A percentile compares a stretch with the other conserved stretches of the same genome.
Evolutionary conservation across 2,888 invertebrate species (phyloP).

Genomic region (Idaea biselata): DNA sequence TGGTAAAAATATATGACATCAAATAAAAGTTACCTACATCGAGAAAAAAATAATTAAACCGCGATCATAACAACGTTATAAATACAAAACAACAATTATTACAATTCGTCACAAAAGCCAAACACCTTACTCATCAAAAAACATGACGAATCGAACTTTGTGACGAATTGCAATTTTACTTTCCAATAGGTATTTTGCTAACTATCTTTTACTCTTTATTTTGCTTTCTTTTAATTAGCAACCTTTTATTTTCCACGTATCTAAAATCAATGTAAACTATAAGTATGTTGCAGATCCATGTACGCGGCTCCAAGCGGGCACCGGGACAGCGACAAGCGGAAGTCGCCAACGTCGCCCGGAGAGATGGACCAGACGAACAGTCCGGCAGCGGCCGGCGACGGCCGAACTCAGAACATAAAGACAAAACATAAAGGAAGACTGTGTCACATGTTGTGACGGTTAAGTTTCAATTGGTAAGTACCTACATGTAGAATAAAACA

Average conservation of each 20-base stretch:
- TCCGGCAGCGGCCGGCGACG: slow-evolving; percentile 26
- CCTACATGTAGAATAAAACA: background rate
- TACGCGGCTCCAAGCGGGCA: slow-evolving; percentile 67
- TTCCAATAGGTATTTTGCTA: no score
- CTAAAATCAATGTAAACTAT: slow-evolving; percentile 57
- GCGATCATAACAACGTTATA: no score
- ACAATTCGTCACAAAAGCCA: no score
- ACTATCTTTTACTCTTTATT: background rate
- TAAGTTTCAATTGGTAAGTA: slow-evolving; percentile 73
- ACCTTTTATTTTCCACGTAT: slow-evolving; percentile 24
- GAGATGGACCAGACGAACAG: slow-evolving; percentile 37
- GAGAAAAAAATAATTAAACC: no score
- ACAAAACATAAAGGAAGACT: slow-evolving; percentile 66
- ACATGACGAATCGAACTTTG: no score
- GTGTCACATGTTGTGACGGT: slow-evolving; percentile 79
- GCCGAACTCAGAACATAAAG: slow-evolving; percentile 36
- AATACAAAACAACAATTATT: no score
- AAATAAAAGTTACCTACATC: no score
- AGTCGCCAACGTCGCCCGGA: slow-evolving; percentile 39
- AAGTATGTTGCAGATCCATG: slow-evolving; percentile 75
- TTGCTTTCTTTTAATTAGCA: slow-evolving; percentile 1
- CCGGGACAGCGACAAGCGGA: slow-evolving; percentile 52
- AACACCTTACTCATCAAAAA: no score
- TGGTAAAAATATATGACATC: no score
- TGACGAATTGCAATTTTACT: no score